Evolutionary conservation across 1,140 invertebrate genomes (phyloP).

Genomic region (Protaetia brevitarsis): DNA sequence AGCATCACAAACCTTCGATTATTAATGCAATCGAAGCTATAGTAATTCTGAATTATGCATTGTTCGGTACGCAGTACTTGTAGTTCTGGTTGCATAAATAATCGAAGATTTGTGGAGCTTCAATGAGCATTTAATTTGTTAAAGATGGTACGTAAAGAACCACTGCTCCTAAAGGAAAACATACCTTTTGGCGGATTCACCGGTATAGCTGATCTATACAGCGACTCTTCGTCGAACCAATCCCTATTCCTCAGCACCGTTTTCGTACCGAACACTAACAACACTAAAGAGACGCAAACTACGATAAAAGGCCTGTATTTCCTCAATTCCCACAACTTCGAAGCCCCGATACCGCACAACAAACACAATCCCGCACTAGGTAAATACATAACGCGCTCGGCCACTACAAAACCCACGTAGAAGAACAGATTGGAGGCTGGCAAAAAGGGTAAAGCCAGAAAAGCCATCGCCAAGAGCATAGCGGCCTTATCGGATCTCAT

Average conservation of each 20-base stretch:
- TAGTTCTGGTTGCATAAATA: no score
- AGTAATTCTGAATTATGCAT: no score
- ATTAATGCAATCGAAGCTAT: no score
- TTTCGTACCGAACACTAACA: conserved; percentile 70
- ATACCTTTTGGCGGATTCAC: conserved; percentile 98
- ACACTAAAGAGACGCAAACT: conserved; percentile 56
- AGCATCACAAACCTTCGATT: no score
- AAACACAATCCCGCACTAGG: conserved; percentile 95
- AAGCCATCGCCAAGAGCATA: conserved; percentile 64
- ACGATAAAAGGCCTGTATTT: conserved; percentile 47
- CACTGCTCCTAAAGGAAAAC: no score
- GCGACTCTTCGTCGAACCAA: conserved; percentile 89
- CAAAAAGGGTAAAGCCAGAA: conserved; percentile 86
- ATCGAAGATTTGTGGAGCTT: no score
- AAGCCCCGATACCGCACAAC: conserved; percentile 73
- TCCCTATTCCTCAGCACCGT: conserved; percentile 84
- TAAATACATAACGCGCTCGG: conserved; percentile 91
- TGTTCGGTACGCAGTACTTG: no score
- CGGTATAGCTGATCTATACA: conserved; percentile 85
- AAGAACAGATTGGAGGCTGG: conserved; percentile 93
- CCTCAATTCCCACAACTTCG: conserved; percentile 50
- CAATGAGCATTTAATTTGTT: not conserved
- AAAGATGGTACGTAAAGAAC: no score
- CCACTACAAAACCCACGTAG: conserved; percentile 96
- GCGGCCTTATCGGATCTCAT: conserved; percentile 49